These are phyloP conservation scores for Oxycera nigricornis DNA, from an alignment of 2,888 invertebrate species.

Conservation along the genomic window DNA sequence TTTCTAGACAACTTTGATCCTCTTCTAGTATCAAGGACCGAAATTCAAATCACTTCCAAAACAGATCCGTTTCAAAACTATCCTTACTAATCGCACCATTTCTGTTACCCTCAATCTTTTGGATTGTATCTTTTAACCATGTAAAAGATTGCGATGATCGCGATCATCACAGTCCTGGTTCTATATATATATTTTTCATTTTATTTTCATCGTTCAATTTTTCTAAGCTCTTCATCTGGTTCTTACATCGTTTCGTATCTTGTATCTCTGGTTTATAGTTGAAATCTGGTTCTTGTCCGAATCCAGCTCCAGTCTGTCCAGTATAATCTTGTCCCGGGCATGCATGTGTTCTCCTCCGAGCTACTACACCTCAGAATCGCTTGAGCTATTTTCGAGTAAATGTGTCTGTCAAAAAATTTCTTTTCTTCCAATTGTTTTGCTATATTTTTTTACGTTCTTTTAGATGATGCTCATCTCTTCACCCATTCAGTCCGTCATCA, in stretches of 20 bases:
- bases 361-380: too few species aligned
- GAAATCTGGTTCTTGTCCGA: slow-evolving; percentile 6
- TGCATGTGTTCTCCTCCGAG: too few species aligned
- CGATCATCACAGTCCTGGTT: neutral
- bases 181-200: neutral
- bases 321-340: too few species aligned
- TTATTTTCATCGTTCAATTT: neutral
- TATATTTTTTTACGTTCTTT: neutral
- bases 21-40: too few species aligned
- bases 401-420: slow-evolving; percentile 20
- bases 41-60: too few species aligned
- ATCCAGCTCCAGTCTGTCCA: too few species aligned
- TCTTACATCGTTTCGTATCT: slow-evolving; percentile 1
- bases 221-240: slow-evolving; percentile 26
- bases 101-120: too few species aligned
- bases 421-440: neutral
- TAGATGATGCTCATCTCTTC: neutral
- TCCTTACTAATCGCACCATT: too few species aligned
- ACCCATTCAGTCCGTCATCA: neutral
- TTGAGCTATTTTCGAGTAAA: slow-evolving; percentile 15
- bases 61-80: too few species aligned
- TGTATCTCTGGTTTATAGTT: neutral
- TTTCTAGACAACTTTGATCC: too few species aligned
- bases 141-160: neutral
- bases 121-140: neutral